Evolutionary conservation across 2,888 invertebrate genomes (phyloP), one percentile per base, ranked within the genome.

Genomic region (Acanthosepion pharaonis): DNA sequence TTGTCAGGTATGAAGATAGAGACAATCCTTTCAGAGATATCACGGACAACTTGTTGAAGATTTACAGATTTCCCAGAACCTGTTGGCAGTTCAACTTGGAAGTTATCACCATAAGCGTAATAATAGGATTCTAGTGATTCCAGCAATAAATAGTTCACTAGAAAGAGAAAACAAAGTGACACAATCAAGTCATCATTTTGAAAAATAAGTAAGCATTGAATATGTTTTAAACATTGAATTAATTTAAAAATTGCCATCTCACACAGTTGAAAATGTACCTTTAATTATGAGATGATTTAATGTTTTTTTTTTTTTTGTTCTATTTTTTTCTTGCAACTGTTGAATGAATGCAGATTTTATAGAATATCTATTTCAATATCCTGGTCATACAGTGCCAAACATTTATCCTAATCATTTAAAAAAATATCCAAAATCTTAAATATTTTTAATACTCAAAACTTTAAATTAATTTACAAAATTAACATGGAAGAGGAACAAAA

Each of bases 91-190:
- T 96, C 95, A 20, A 97, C 95, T 42, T 94, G 95, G 28, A 96
- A 28, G 18, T 78, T 94, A 48, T 95, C 95, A 5, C 96, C 96
- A 94, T 96, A 96, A 28, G 94, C 93, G 6, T 23, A 11, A 94
- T 96, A 95, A 95, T 96, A 97, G 49, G 94, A 95, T 94, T 97
- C 95, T 55, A 97, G 95, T 33, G 96, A 95, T 91, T 97, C 97
- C 55, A 97, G 95, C 25, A 97, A 94, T 94, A 97, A 95, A 95
- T 96, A 97, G 95, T 97, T 97, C 96, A 97, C 97, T 97, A 96
- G 48, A 55, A 55, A 94, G 8, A 42, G 18, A 20, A 55, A 49
- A 91, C 53, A 11, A 78, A 9, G 1, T n/a, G 3, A 8, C 8
- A 78, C 28, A n/a, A n/a, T 78, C 78, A 78, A n/a, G 8, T 9